Evolutionary conservation across 2,888 invertebrate genomes (phyloP), one percentile per base, ranked within the genome.

Genomic region (Aelia acuminata): DNA sequence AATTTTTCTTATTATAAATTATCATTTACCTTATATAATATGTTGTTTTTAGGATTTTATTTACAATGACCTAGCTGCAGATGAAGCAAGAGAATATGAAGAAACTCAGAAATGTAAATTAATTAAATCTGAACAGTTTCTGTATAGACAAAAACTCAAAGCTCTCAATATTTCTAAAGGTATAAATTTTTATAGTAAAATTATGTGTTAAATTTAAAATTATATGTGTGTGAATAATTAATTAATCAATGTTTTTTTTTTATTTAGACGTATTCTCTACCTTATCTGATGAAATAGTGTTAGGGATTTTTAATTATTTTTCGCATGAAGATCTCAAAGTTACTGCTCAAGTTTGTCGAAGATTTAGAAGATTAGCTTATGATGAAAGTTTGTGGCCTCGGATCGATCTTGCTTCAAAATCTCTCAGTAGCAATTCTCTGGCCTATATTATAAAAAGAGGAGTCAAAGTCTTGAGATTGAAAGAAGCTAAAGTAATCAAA

Each of bases 311-410:
- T 91, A 94, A 95, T 90, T 97, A 96, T 95, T 93, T 98, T 87
- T 96, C 97, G 0, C 97, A 97, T 91, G 93, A 95, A 89, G 93
- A 95, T 0, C 93, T 97, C n/a, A 94, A 94, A 0, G 94, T 95
- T 89, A 95, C 96, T 90, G 95, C 96, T 90, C 93, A 95, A 91
- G 96, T 96, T 80, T 96, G 96, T 92, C 95, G 94, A 91, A 94
- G 97, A 90, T 98, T 98, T 95, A 94, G 95, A 91, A 93, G 95
- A 90, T 94, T 98, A 89, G 95, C 95, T 5, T 95, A 95, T 87
- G 98, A 98, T 92, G 97, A 97, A 91, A 95, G 95, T 0, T 92
- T 98, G 0, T 98, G 98, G 98, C 95, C 95, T 75, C 94, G 97
- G 31, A 92, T 98, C 90, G 98, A 98, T 92, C 93, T 97, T 31